A percentile compares a stretch with the other conserved stretches of the same genome.
Evolutionary conservation across 1,140 invertebrate species (phyloP).

Genomic region (Platyscapa corneri): DNA sequence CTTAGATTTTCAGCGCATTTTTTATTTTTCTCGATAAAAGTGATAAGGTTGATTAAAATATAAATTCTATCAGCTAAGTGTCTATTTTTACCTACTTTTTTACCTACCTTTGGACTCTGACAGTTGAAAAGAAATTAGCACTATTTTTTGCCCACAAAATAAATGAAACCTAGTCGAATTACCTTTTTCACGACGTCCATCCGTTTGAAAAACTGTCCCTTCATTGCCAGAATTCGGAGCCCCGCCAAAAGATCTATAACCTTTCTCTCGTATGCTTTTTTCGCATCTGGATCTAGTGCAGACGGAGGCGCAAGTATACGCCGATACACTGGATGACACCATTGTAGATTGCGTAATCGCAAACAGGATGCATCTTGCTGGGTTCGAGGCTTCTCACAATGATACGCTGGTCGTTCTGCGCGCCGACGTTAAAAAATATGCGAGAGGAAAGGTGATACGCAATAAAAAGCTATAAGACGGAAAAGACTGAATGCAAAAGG

Average conservation of each 20-base stretch:
- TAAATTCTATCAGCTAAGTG: too few relatives aligned
- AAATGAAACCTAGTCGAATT: background rate
- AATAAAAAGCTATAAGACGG: background rate
- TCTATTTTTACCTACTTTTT: too few relatives aligned
- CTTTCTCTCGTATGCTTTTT: background rate
- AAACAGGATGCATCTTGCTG: background rate
- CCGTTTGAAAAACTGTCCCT: background rate
- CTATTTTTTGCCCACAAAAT: background rate
- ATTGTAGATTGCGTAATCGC: conserved; percentile 14
- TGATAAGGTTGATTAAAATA: too few relatives aligned
- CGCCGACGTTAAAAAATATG: conserved; percentile 20
- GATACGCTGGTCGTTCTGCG: conserved; percentile 52
- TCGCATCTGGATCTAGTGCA: background rate
- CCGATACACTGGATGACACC: background rate
- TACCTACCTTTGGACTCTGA: too few relatives aligned
- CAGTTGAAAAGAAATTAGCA: too few relatives aligned
- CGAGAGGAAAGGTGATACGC: background rate
- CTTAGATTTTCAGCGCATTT: too few relatives aligned
- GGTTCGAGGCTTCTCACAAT: conserved; percentile 60
- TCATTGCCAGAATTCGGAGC: background rate
- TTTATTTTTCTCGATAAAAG: too few relatives aligned
- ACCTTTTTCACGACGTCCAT: background rate
- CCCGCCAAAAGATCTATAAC: background rate
- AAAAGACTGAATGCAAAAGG: too few relatives aligned
- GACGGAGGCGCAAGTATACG: background rate